Base-by-base conservation (phyloP, 2,113 vertebrate genomes). In the Theristicus caerulescens region DNA sequence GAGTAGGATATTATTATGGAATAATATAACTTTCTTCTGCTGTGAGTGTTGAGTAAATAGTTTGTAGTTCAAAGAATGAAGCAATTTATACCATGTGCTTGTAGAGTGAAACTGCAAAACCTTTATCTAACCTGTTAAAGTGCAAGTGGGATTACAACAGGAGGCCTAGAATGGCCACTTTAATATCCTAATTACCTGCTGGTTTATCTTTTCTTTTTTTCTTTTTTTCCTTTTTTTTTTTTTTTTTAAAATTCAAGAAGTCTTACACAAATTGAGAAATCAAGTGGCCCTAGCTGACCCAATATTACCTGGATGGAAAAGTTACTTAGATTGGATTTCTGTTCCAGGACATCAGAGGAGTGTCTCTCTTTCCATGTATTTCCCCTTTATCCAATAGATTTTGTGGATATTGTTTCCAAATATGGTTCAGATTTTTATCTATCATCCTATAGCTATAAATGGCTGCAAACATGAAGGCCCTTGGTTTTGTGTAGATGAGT, bases 351-450 rank as follows among this genome's bases (percentile, higher is more conserved):
- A 71, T 67, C 85, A 92, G 72, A 95, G 42, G 27, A 90, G 62
- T 66, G 46, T 52, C 24, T 64, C 29, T 73, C 55, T 69, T 46
- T 71, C 44, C 16, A 17, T 52, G 11, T 12, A 46, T 80, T 73
- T 66, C 24, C 7, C 9, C 12, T 91, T 84, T 64, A 46, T 46
- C 7, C 25, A 49, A 38, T 42, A 9, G 22, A 51, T 49, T 42
- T 29, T 54, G 24, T 73, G 0, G 10, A 78, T 52, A 71, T n/a
- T 67, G 29, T 95, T 96, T 97, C 74, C 47, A 29, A 49, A 93
- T 74, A 70, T 76, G 51, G 67, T 91, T 97, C 74, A 93, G 38
- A 18, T 87, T 96, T 96, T 92, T 71, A 80, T 94, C 94, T 95
- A 66, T 62, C 5, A 34, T 58, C 11, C 27, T 55, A 32, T 25